A percentile compares a stretch with the other conserved stretches of the same genome.
Conservation (phyloP, 2,113 vertebrate species). For the Deroptyus accipitrinus region DNA sequence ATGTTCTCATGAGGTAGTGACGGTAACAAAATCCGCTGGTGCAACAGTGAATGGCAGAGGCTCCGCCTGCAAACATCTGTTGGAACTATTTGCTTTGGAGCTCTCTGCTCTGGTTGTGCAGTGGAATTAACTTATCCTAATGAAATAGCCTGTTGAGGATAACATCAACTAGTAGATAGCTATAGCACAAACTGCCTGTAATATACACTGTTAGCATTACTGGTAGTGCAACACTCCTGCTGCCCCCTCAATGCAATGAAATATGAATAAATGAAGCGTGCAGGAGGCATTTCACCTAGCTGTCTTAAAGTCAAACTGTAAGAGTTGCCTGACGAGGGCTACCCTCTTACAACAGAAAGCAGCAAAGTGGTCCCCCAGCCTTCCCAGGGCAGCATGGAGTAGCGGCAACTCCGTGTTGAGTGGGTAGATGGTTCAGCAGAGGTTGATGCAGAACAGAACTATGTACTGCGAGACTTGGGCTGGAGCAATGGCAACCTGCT, state of each 20-base stretch:
- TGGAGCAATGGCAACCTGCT: not conserved
- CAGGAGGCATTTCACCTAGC: not conserved
- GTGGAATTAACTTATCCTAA: not conserved
- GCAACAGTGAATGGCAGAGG: not conserved
- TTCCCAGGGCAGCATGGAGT: not conserved
- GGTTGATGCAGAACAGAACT: not conserved
- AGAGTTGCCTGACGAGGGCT: not conserved
- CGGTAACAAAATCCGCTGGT: fast-evolving
- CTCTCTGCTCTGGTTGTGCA: not conserved
- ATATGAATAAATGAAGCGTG: not conserved
- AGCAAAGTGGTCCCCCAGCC: not conserved
- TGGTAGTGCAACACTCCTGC: not conserved
- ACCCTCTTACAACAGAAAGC: fast-evolving
- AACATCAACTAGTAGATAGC: not conserved
- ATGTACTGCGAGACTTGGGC: not conserved
- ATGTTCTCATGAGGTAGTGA: not conserved
- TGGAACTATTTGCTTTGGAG: not conserved
- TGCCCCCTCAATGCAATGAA: not conserved
- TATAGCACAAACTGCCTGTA: not conserved
- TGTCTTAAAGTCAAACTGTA: not conserved
- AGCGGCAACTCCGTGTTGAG: not conserved
- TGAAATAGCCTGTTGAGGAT: not conserved
- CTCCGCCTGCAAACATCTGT: not conserved
- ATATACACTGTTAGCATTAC: fast-evolving
- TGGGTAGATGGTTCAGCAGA: not conserved